Evolutionary conservation across 2,888 invertebrate genomes (phyloP), one percentile per base, ranked within the genome.

Genomic region (Incurvaria masculella): DNA sequence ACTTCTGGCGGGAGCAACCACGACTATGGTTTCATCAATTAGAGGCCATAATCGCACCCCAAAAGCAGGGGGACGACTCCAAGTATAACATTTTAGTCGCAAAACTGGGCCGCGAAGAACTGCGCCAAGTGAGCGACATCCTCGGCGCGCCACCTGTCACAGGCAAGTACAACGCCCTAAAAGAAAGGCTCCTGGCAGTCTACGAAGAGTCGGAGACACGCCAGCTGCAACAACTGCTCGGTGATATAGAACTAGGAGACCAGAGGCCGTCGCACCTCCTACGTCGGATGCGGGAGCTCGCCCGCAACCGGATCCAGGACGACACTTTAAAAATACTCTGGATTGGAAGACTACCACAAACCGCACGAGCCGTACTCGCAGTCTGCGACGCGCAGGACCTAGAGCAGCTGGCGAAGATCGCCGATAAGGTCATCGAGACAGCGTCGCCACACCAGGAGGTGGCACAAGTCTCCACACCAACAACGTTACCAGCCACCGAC

Each of bases 301-400:
- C 52, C 0, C 38, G 53, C 2, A 45, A 51, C 23, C 54, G 50
- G 39, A 47, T 55, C 2, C 49, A 53, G 2, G 57, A 58, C 21
- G 33, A 47, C 3, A 53, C 55, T 1, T 46, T 56, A 4, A 46
- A 33, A 11, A 26, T 49, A 6, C 19, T 44, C 21, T 49, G 49
- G 49, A 23, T 16, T 6, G 23, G 39, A 4, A 44, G 45, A 11
- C 20, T 49, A 27, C 49, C 49, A 17, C 4, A 38, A 11, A 14
- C 33, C 11, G 47, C 47, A 2, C 21, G 41, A 17, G 43, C 47
- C 8, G 50, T 47, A 8, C 27, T 50, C 11, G 47, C 42, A 10
- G 44, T 44, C 20, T 45, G 33, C n/a, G 39, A 47, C 10, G 38
- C 20, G 3, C 14, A 40, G 2, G 44, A 43, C n/a, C 39, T 45